Conservation (phyloP, 1,140 invertebrate genomes). For the Phymastichus coffea region DNA sequence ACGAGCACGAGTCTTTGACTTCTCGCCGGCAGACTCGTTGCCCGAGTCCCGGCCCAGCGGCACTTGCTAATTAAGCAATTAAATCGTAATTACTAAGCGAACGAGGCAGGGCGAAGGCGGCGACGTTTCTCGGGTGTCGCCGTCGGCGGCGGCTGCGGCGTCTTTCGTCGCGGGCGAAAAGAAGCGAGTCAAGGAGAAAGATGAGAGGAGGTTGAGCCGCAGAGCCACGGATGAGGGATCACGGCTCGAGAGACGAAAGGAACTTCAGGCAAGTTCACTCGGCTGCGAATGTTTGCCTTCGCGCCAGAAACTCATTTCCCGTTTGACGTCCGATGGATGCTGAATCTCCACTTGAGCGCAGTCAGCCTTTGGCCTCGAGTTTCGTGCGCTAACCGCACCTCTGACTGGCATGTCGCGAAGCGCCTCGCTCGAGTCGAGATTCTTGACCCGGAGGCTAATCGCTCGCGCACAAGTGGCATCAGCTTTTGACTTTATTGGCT, state of each 20-base stretch:
- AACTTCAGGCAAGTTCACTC: neutral
- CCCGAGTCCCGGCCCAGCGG: neutral
- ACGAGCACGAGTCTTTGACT: too few relatives aligned
- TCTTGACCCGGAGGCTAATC: constrained; percentile 1
- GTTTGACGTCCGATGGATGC: constrained; percentile 15
- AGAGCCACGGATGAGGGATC: neutral
- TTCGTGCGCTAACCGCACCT: too few relatives aligned
- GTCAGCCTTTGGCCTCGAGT: too few relatives aligned
- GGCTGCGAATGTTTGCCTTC: constrained; percentile 13
- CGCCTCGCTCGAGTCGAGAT: too few relatives aligned
- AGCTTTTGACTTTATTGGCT: too few relatives aligned
- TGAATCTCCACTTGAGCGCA: neutral
- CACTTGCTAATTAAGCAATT: constrained; percentile 42
- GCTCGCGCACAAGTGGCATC: too few relatives aligned
- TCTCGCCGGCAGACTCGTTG: too few relatives aligned
- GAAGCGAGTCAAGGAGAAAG: neutral
- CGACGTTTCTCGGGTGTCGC: neutral
- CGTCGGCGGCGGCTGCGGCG: neutral
- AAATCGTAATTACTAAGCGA: constrained; percentile 37
- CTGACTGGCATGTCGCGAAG: too few relatives aligned
- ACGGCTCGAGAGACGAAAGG: neutral
- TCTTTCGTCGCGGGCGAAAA: neutral
- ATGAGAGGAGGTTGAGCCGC: too few relatives aligned
- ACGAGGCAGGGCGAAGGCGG: neutral
- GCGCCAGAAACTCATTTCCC: constrained; percentile 15